phyloP scores from a whole-genome alignment of 2,113 vertebrate species.

The Trachemys scripta region DNA sequence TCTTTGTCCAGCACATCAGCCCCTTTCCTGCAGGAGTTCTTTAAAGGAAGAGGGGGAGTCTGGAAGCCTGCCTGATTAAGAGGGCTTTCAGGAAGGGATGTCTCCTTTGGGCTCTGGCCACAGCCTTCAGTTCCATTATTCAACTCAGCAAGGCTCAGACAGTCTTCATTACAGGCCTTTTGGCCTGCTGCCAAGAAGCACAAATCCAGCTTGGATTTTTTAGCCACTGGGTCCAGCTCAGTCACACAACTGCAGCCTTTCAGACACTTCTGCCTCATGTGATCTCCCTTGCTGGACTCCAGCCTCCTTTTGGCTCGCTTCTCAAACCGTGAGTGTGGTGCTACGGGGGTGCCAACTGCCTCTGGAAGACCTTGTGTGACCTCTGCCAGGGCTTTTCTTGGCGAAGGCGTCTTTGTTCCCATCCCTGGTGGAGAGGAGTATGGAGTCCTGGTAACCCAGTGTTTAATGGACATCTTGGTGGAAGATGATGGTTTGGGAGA shows the following conservation, averaged over 20 bases:
- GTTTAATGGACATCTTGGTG: constrained; percentile 85
- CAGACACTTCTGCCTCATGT: constrained; percentile 67
- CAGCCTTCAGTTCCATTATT: neutral
- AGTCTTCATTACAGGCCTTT: constrained; percentile 51
- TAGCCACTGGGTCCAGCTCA: constrained; percentile 82
- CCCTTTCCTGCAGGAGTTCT: constrained; percentile 44
- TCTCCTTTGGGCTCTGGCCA: constrained; percentile 21
- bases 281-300: constrained; percentile 80
- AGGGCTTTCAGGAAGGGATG: constrained; percentile 47
- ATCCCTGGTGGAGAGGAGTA: constrained; percentile 73
- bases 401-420: constrained; percentile 67
- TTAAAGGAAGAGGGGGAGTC: constrained; percentile 44
- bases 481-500: constrained; percentile 70
- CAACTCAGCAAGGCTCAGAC: constrained; percentile 46
- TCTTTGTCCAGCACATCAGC: constrained; percentile 84
- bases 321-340: constrained; percentile 53
- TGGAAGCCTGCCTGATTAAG: constrained; percentile 39
- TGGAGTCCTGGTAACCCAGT: constrained; percentile 86
- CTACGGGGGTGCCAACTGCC: neutral
- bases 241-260: constrained; percentile 82
- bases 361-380: constrained; percentile 79
- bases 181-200: constrained; percentile 71
- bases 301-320: constrained; percentile 91
- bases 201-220: constrained; percentile 81
- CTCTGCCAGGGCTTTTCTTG: constrained; percentile 83